These are phyloP conservation scores for Drosophila stalkeri DNA, from an alignment of 2,888 invertebrate genomes.

Conservation along the genomic window DNA sequence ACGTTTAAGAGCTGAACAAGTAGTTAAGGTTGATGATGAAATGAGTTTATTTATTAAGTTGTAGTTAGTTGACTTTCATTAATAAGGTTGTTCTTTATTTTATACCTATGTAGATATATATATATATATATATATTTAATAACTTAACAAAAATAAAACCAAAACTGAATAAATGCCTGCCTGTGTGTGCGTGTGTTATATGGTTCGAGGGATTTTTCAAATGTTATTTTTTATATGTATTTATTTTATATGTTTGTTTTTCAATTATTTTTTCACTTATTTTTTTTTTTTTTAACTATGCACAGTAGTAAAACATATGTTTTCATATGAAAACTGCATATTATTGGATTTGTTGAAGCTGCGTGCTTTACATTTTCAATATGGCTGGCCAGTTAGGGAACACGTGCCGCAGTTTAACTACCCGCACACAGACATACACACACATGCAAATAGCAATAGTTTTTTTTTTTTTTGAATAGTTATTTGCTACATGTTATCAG, in stretches of 20 bases:
- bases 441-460: not conserved
- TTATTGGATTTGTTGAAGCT: conserved; percentile 21
- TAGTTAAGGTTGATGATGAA: conserved; percentile 35
- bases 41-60: conserved; percentile 37
- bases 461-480: conserved; percentile 3
- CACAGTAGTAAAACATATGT: conserved; percentile 6
- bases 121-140: conserved; percentile 43
- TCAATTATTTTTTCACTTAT: conserved; percentile 8
- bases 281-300: not conserved
- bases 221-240: not conserved
- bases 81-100: conserved; percentile 54
- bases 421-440: not conserved
- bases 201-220: conserved; percentile 30
- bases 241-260: not conserved
- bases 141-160: conserved; percentile 43
- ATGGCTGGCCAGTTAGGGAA: conserved; percentile 6
- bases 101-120: conserved; percentile 23
- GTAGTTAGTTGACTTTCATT: conserved; percentile 44
- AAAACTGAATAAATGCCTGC: conserved; percentile 22
- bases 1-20: conserved; percentile 20
- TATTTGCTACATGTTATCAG: conserved; percentile 15
- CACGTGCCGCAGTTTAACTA: conserved; percentile 18
- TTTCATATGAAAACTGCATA: conserved; percentile 9
- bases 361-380: conserved; percentile 39
- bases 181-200: conserved; percentile 36